Conservation (phyloP, 2,888 invertebrate genomes). For the Endomychus coccineus region DNA sequence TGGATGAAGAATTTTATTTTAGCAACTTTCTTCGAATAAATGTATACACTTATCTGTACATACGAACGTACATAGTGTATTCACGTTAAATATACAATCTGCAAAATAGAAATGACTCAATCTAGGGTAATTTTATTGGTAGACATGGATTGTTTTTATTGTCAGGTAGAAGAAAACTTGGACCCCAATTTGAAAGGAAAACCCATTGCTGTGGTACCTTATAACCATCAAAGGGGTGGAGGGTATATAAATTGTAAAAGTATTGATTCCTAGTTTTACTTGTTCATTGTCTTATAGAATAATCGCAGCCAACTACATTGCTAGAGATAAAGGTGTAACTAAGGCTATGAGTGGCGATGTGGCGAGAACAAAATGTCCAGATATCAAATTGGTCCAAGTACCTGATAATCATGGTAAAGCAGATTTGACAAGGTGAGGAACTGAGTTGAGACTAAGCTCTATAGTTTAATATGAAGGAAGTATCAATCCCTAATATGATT, state of each 20-base stretch:
- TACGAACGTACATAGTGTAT: too few relatives aligned
- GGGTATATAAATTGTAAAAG: conserved; percentile 57
- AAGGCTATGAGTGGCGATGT: conserved; percentile 87
- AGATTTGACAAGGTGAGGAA: conserved; percentile 73
- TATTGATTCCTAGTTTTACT: neutral
- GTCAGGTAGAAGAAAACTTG: conserved; percentile 94
- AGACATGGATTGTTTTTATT: conserved; percentile 99
- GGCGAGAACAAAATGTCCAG: conserved; percentile 82
- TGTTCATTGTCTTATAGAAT: conserved; percentile 53
- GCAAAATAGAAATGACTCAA: conserved; percentile 18
- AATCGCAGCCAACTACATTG: conserved; percentile 96
- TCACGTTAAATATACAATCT: too few relatives aligned
- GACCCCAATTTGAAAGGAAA: conserved; percentile 74
- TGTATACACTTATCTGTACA: too few relatives aligned
- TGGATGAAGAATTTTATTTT: too few relatives aligned
- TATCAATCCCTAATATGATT: too few relatives aligned
- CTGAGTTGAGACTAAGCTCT: too few relatives aligned
- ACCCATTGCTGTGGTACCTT: conserved; percentile 95
- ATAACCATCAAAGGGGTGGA: conserved; percentile 88
- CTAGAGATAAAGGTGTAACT: conserved; percentile 82
- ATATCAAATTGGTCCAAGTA: conserved; percentile 75
- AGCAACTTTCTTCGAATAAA: too few relatives aligned
- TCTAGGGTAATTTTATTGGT: conserved; percentile 74
- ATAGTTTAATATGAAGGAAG: too few relatives aligned
- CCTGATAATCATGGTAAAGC: conserved; percentile 88